A percentile compares a stretch with the other conserved stretches of the same genome.
Evolutionary conservation across 1,140 invertebrate species (phyloP).

Genomic region (Zaprionus gabonicus): DNA sequence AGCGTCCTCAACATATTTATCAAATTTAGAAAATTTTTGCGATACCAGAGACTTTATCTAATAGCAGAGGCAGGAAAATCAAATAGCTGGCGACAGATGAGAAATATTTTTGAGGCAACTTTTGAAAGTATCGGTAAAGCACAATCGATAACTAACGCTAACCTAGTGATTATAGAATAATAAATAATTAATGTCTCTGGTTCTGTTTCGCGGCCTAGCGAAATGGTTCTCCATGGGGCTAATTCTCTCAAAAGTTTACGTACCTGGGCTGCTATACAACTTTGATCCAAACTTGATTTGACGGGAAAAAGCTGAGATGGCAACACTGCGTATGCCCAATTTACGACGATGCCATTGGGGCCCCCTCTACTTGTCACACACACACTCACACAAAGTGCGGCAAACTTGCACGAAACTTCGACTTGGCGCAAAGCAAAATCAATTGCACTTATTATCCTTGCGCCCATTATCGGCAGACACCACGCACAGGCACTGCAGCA

Average conservation of each 20-base stretch:
- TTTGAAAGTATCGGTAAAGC: background rate
- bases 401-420: constrained; percentile 43
- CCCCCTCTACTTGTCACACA: background rate
- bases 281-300: too few relatives aligned
- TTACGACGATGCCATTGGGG: too few relatives aligned
- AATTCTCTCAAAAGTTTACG: too few relatives aligned
- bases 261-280: too few relatives aligned
- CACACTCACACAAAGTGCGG: background rate
- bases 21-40: constrained; percentile 46
- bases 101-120: background rate
- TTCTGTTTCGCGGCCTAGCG: too few relatives aligned
- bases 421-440: constrained; percentile 68
- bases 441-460: constrained; percentile 67
- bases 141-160: constrained; percentile 17
- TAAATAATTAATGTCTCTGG: too few relatives aligned
- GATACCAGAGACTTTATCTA: constrained; percentile 14
- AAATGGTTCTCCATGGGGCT: too few relatives aligned
- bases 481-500: constrained; percentile 21
- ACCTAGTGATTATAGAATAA: too few relatives aligned
- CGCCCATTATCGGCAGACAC: constrained; percentile 69
- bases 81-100: background rate
- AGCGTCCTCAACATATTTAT: constrained; percentile 57
- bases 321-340: too few relatives aligned
- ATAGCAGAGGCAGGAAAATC: background rate
- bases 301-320: too few relatives aligned